Percentiles rank a stretch among this genome's conserved stretches.
phyloP scores from a whole-genome alignment of 1,140 invertebrate genomes.

The Lanistes nyassanus region DNA sequence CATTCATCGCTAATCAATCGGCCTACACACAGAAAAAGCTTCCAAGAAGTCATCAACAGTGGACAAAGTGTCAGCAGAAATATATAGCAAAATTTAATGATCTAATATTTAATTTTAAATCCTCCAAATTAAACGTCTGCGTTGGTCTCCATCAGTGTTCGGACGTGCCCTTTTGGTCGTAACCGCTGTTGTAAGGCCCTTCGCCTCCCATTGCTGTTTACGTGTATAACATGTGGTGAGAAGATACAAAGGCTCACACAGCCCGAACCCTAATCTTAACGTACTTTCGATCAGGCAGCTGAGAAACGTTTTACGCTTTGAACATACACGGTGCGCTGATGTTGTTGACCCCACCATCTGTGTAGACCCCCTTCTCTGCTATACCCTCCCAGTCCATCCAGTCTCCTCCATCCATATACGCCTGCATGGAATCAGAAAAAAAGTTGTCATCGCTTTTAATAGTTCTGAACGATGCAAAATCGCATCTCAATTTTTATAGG shows the following conservation, averaged over 20 bases:
- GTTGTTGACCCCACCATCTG: slow-evolving; percentile 33
- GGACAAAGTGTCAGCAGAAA: too few relatives aligned
- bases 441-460: background rate
- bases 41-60: too few relatives aligned
- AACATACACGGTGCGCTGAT: slow-evolving; percentile 24
- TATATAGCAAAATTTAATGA: too few relatives aligned
- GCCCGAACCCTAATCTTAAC: background rate
- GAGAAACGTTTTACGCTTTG: background rate
- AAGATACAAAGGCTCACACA: background rate
- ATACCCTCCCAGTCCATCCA: slow-evolving; percentile 34
- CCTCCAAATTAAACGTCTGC: too few relatives aligned
- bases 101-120: too few relatives aligned
- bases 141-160: too few relatives aligned
- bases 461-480: too few relatives aligned
- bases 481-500: too few relatives aligned
- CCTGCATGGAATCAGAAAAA: slow-evolving; percentile 18
- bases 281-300: background rate
- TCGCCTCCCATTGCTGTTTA: background rate
- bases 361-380: slow-evolving; percentile 30
- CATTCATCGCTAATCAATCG: too few relatives aligned
- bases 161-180: too few relatives aligned
- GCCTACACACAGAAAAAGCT: too few relatives aligned
- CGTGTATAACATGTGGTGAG: background rate
- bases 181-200: background rate
- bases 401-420: slow-evolving; percentile 38